Percentiles rank a stretch among this genome's conserved stretches.
phyloP scores from a whole-genome alignment of 1,140 invertebrate genomes.

The Thalassaphorura encarpata region DNA sequence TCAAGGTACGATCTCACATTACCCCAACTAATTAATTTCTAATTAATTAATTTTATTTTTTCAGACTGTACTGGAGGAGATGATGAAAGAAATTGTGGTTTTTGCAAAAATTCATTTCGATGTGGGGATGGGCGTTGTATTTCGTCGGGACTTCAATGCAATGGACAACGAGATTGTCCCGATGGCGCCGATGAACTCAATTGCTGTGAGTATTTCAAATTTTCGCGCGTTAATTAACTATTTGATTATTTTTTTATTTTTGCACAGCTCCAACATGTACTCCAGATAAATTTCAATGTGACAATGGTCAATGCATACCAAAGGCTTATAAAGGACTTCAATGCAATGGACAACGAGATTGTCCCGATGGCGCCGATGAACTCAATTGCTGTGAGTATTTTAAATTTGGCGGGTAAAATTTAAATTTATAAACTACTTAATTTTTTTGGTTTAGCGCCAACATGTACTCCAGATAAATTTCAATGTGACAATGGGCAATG shows the following conservation, averaged over 20 bases:
- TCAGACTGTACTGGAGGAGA: not conserved
- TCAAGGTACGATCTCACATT: too few relatives aligned
- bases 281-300: slow-evolving; percentile 42
- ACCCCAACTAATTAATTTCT: too few relatives aligned
- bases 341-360: not conserved
- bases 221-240: slow-evolving; percentile 16
- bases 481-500: not conserved
- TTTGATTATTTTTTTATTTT: too few relatives aligned
- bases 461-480: too few relatives aligned
- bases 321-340: slow-evolving; percentile 33
- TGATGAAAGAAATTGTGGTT: slow-evolving; percentile 1
- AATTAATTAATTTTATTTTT: too few relatives aligned
- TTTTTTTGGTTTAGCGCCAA: too few relatives aligned
- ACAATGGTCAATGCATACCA: slow-evolving; percentile 38
- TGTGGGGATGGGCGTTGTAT: slow-evolving; percentile 41
- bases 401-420: not conserved
- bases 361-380: not conserved
- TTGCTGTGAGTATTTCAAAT: not conserved
- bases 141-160: slow-evolving; percentile 28
- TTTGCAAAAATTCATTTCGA: slow-evolving; percentile 41
- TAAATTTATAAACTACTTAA: not conserved
- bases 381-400: not conserved
- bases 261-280: too few relatives aligned
- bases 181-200: not conserved
- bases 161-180: not conserved